Base-by-base conservation (phyloP, 2,888 invertebrate genomes). In the Melinopterus prodromus region DNA sequence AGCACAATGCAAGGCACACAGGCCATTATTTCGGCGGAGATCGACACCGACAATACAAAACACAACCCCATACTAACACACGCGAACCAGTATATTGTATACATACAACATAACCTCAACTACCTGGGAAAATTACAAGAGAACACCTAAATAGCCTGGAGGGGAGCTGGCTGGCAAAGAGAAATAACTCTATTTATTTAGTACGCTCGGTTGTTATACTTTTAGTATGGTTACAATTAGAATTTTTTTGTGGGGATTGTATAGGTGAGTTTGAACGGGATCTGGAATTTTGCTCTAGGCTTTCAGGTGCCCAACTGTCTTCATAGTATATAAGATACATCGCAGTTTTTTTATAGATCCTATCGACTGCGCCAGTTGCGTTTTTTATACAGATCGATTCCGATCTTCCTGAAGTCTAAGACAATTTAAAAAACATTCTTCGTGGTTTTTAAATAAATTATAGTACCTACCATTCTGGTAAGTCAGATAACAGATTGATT, bases 81-180 rank as follows among this genome's bases (percentile, higher is more conserved):
- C 12, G 12, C 53, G 12, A 53, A 53, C 2, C 53, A 2, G 53
- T 53, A 26, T 26, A 53, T 53, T 53, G 53, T 53, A 53, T 12
- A 53, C 12, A 53, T 53, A 53, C 12, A 53, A 7, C 53, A 53
- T 53, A 12, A 53, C 53, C 53, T 53, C 9, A 53, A 53, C 53
- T 53, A 53, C 53, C 53, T 53, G 53, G 53, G 53, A 53, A 53
- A 53, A 53, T 53, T 53, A 53, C 53, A 53, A 53, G 53, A 53
- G 53, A 53, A 6, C 12, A 12, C 12, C 7, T 53, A 53, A 53
- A 53, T 53, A 53, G 53, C 53, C 53, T 7, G 9, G 53, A 53
- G 53, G 53, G 5, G n/a, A n/a, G n/a, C n/a, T n/a, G n/a, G 12
- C 12, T 53, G 1, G 9, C 12, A 4, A 53, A 12, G 53, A 53